Evolutionary conservation across 2,113 vertebrate genomes (phyloP).

Genomic region (Gulo gulo): DNA sequence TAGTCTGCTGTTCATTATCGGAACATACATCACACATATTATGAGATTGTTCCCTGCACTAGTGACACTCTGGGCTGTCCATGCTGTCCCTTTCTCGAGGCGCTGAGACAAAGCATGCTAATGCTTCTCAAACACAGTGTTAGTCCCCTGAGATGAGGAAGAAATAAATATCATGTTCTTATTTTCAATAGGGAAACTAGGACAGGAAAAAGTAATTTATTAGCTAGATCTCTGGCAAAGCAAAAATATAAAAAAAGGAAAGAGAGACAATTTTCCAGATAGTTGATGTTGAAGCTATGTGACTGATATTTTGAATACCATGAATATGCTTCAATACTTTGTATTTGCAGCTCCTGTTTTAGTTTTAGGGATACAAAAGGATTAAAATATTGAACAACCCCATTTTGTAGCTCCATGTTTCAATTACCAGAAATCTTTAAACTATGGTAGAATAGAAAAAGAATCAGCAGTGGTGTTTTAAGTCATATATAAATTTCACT

Average conservation of each 20-base stretch:
- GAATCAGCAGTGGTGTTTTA: neutral
- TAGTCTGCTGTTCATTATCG: neutral
- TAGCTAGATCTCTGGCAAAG: neutral
- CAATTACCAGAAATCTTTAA: neutral
- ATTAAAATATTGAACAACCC: neutral
- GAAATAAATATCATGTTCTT: neutral
- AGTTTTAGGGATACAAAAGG: neutral
- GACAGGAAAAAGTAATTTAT: neutral
- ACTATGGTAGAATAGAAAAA: neutral
- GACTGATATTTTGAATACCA: neutral
- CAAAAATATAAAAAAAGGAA: neutral
- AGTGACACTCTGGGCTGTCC: neutral
- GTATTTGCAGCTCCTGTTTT: neutral
- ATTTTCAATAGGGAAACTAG: neutral
- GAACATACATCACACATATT: too few species aligned
- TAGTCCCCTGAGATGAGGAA: neutral
- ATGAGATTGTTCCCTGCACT: neutral
- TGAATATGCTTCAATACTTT: neutral
- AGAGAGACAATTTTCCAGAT: neutral
- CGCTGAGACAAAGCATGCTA: neutral
- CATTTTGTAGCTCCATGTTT: neutral
- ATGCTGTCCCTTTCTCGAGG: neutral
- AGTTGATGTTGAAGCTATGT: conserved; percentile 4
- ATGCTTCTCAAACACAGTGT: neutral
- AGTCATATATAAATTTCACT: neutral